Conservation (phyloP, 2,113 vertebrate species). For the Barbus barbus region DNA sequence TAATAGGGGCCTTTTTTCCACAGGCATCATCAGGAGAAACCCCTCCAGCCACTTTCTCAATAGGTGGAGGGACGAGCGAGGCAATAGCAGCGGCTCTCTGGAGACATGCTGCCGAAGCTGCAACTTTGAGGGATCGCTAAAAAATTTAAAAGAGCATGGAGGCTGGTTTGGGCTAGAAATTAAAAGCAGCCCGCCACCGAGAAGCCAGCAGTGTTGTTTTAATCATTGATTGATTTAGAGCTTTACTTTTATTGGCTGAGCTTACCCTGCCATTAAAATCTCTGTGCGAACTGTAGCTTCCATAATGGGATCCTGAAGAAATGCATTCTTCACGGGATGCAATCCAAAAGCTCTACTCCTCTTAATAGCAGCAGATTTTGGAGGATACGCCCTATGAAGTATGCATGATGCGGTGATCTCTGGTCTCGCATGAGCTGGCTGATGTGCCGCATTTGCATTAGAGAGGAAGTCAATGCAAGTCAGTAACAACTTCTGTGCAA, state of each 20-base stretch:
- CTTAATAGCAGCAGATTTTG: conserved; percentile 38
- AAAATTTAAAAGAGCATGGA: conserved; percentile 52
- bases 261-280: conserved; percentile 43
- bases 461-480: conserved; percentile 9
- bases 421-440: conserved; percentile 36
- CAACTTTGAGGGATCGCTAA: conserved; percentile 57
- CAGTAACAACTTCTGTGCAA: conserved; percentile 38
- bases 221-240: conserved; percentile 67
- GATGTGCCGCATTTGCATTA: conserved; percentile 23
- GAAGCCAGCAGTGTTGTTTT: conserved; percentile 62
- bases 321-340: conserved; percentile 47
- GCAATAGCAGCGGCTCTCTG: conserved; percentile 55
- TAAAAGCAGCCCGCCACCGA: conserved; percentile 59
- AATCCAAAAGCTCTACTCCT: conserved; percentile 56
- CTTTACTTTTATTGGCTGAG: conserved; percentile 49
- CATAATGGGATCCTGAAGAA: conserved; percentile 53
- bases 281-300: conserved; percentile 6
- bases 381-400: conserved; percentile 45
- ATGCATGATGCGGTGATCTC: conserved; percentile 57
- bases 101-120: conserved; percentile 52
- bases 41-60: conserved; percentile 53
- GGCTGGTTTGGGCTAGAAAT: conserved; percentile 60
- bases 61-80: neutral
- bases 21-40: conserved; percentile 59
- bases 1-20: conserved; percentile 63